Evolutionary conservation across 2,797 vertebrate genomes (phyloP).

Genomic region (Dipus sagitta): DNA sequence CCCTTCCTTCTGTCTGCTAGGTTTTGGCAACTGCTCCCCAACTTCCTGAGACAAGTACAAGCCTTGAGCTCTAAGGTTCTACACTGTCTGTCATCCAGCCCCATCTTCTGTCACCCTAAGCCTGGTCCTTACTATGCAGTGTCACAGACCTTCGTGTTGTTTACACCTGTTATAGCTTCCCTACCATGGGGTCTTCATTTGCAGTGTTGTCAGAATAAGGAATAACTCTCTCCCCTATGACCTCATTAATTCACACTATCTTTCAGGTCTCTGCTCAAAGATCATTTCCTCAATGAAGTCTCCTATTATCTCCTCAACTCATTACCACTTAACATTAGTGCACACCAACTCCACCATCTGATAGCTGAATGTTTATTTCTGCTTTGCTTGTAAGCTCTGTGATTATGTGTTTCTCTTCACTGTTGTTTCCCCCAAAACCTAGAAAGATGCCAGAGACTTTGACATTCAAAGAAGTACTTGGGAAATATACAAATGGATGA

Average conservation of each 20-base stretch:
- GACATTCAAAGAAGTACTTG: neutral
- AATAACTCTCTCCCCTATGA: neutral
- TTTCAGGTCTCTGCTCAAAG: neutral
- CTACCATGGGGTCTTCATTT: neutral
- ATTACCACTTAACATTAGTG: neutral
- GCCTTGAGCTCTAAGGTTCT: fast-evolving
- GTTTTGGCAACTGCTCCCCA: neutral
- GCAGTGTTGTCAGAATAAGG: neutral
- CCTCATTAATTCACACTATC: neutral
- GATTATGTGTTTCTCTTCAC: neutral
- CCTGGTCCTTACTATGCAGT: neutral
- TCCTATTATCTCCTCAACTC: neutral
- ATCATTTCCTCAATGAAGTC: neutral
- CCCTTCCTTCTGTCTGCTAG: neutral
- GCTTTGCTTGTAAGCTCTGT: neutral
- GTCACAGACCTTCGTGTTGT: neutral
- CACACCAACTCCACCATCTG: neutral
- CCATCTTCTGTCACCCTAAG: fast-evolving
- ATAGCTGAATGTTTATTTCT: neutral
- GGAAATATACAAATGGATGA: neutral
- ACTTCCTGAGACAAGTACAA: neutral
- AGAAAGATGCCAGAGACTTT: neutral
- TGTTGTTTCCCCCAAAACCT: neutral
- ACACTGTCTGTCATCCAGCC: no score
- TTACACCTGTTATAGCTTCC: neutral